phyloP scores from a whole-genome alignment of 2,888 invertebrate genomes.

The Acholoe squamosa region DNA sequence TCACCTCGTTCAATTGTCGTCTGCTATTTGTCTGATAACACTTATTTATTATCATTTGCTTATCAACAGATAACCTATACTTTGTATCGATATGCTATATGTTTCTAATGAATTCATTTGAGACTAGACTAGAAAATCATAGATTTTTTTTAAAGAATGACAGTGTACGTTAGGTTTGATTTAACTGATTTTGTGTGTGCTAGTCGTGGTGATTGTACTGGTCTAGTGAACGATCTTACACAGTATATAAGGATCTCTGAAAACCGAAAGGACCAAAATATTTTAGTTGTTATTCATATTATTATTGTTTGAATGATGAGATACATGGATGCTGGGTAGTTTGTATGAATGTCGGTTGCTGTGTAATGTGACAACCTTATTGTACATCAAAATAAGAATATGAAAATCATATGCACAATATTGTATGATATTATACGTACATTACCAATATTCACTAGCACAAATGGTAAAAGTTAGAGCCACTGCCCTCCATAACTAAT shows the following conservation, averaged over 20 bases:
- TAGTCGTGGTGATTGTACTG: neutral
- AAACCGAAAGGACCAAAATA: constrained; percentile 12
- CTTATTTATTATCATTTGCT: constrained; percentile 44
- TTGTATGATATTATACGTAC: neutral
- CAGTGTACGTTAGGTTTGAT: neutral
- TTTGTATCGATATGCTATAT: neutral
- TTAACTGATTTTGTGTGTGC: neutral
- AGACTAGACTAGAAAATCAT: neutral
- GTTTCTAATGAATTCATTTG: neutral
- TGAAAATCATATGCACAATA: neutral
- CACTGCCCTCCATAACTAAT: neutral
- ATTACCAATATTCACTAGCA: neutral
- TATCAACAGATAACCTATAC: neutral
- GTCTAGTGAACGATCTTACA: neutral
- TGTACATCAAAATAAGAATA: neutral
- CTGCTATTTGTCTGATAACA: neutral
- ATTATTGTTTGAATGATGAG: neutral
- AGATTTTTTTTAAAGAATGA: neutral
- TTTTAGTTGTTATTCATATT: neutral
- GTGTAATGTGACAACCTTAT: neutral
- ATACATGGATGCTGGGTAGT: neutral
- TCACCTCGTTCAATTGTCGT: constrained; percentile 16
- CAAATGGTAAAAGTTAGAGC: neutral
- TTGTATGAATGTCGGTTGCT: neutral
- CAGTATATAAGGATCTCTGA: neutral